A percentile compares a stretch with the other conserved stretches of the same genome.
These are phyloP conservation scores for Petrocephalus microphthalmus DNA, from an alignment of 2,113 vertebrate species.

Conservation along the genomic window DNA sequence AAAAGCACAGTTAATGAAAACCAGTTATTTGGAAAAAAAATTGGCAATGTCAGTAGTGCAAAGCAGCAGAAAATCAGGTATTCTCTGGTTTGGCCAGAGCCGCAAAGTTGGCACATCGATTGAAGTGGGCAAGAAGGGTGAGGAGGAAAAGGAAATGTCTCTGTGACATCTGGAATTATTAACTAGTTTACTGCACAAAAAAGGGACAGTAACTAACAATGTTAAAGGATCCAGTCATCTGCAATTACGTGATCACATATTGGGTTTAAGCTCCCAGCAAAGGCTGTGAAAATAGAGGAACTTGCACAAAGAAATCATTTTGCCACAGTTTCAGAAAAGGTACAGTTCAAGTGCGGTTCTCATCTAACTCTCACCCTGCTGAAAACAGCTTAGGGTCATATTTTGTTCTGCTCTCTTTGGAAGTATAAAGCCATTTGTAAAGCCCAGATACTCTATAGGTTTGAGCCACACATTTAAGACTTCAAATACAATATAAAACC, in stretches of 20 bases:
- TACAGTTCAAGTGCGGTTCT: background rate
- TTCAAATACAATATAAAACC: background rate
- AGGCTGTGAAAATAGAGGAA: background rate
- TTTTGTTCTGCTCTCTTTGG: background rate
- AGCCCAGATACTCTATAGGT: background rate
- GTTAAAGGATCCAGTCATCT: background rate
- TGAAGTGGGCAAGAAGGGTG: background rate
- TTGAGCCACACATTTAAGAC: background rate
- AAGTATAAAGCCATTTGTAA: background rate
- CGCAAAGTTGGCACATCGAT: background rate
- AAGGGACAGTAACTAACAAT: background rate
- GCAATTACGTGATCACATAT: background rate
- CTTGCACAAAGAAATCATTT: background rate
- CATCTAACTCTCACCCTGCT: background rate
- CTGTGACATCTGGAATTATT: background rate
- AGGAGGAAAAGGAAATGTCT: background rate
- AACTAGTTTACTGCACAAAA: background rate
- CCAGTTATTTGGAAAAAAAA: background rate
- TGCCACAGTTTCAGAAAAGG: background rate
- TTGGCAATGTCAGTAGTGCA: background rate
- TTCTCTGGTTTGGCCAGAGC: background rate
- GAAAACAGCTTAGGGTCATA: background rate
- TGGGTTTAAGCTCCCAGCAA: background rate
- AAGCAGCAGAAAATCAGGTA: background rate
- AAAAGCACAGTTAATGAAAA: background rate